Evolutionary conservation across 2,113 vertebrate species (phyloP), one percentile per base, ranked within the genome.

Genomic region (Brachionichthys hirsutus): DNA sequence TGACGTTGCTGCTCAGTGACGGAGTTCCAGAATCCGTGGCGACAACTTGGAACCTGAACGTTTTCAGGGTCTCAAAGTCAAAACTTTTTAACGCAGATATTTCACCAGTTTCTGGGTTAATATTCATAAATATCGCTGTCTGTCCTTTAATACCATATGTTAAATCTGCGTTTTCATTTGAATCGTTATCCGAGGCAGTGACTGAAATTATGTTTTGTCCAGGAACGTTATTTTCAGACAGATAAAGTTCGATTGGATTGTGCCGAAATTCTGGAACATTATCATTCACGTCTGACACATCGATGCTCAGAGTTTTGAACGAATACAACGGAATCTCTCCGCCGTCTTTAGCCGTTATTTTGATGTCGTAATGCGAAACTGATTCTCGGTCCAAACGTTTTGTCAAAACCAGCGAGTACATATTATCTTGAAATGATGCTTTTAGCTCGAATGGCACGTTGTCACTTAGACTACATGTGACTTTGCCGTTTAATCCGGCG

Each of bases 251-350:
- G n/a, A 84, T 12, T 1, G 84, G 89, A 64, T 67, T 78, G 0
- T 84, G 18, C 1, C 16, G 9, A 68, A 82, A 90, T n/a, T 73
- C 18, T 12, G 88, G 89, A 0, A 1, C 18, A 24, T 89, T 91
- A 9, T 91, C 90, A 51, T 91, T 91, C n/a, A 91, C 78, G 19
- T 90, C 90, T 34, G 77, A 82, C 5, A 91, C 69, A 14, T 77
- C 57, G 3, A 91, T 70, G 13, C 42, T 75, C 0, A 91, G 6
- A 41, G 67, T 79, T 84, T 68, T 89, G 6, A 47, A 36, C 3
- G 81, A 50, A 0, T 78, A 87, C 0, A 89, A 16, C 4, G 84
- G 63, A 12, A 85, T 84, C 2, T 78, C 50, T 3, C 90, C 89
- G n/a, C 77, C 57, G 54, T 91, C 90, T 1, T 57, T 78, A 0